Base-by-base conservation (phyloP, 2,888 invertebrate species). In the Stratiomys singularior region DNA sequence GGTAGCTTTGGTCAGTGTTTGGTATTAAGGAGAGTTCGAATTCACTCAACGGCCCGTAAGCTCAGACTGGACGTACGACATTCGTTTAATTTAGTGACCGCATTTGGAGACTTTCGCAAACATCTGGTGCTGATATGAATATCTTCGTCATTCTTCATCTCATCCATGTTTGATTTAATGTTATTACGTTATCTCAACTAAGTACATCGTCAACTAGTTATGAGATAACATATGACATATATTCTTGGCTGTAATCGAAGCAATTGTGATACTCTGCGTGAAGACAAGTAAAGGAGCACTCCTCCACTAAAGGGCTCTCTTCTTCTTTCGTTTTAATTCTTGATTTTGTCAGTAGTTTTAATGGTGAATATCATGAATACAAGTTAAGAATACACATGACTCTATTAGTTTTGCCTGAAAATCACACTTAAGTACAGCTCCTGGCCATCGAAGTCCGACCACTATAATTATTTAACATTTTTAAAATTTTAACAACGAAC, bases 31-130 rank as follows among this genome's bases (percentile, higher is more conserved):
- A 52, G 37, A 37, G 37, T 37, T 37, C 9, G 7, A 60, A 60
- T 60, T 60, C 21, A 60, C 64, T 64, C 13, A 64, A 64, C 64
- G 64, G 30, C 30, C 15, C 28, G n/a, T n/a, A n/a, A 18, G 28
- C 25, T 30, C 1, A 2, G 64, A 64, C 28, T 64, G 30, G 30
- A 64, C n/a, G 30, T 11, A 5, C 28, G 30, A 64, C n/a, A 60
- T 44, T 74, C 58, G n/a, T 15, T 44, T 18, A 28, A 58, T 28
- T 74, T 25, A 27, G 15, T 72, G 71, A 71, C 58, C 74, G 44
- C 74, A 58, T 74, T 37, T 58, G 58, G 23, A 74, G 58, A 74
- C 74, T 60, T 74, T 74, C 74, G 74, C 58, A 74, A 74, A 74
- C 58, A 58, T 74, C 58, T 58, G 74, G 2, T 21, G 46, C 58